Base-by-base conservation (phyloP, 2,113 vertebrate species). In the Riparia riparia region DNA sequence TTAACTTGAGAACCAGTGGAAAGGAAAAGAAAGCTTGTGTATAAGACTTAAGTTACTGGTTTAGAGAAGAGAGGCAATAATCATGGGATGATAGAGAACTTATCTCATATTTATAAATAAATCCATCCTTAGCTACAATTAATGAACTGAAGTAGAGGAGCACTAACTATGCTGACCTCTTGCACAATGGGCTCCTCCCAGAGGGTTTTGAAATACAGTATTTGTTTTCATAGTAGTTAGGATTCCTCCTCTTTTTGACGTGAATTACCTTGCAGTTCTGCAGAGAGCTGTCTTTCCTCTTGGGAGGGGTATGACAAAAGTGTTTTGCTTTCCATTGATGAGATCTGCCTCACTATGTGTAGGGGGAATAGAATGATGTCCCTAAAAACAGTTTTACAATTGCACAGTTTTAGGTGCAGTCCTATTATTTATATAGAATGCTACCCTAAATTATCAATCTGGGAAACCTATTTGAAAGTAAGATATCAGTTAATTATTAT, bases 221-320 rank as follows among this genome's bases (percentile, higher is more conserved):
- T 96, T 96, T 97, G 94, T 97, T 95, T 96, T 93, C 73, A 42
- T 74, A 94, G 93, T 96, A 89, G 80, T 88, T 94, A 96, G 64
- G 91, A 95, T 91, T 94, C 84, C 86, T 87, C 61, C 70, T 76
- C 9, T 3, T 61, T 88, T 90, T 95, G 90, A 95, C 14, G 3
- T 70, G 58, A 71, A 89, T 71, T 94, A 47, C 91, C 94, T 73
- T 72, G n/a, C 47, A 64, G 37, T 58, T 85, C 82, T 93, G 82
- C 66, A 85, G 49, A 88, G 54, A 80, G 32, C 71, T 88, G 0
- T 69, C 56, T 64, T 93, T 82, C 47, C 89, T 95, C 93, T 34
- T 61, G 89, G 82, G 86, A 95, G 32, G 37, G 1, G 0, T 29
- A 60, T 68, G 56, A 94, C 74, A 95, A 81, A 95, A 92, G 25